These are phyloP conservation scores for Crenichthys baileyi DNA, from an alignment of 2,797 vertebrate species.

Conservation along the genomic window DNA sequence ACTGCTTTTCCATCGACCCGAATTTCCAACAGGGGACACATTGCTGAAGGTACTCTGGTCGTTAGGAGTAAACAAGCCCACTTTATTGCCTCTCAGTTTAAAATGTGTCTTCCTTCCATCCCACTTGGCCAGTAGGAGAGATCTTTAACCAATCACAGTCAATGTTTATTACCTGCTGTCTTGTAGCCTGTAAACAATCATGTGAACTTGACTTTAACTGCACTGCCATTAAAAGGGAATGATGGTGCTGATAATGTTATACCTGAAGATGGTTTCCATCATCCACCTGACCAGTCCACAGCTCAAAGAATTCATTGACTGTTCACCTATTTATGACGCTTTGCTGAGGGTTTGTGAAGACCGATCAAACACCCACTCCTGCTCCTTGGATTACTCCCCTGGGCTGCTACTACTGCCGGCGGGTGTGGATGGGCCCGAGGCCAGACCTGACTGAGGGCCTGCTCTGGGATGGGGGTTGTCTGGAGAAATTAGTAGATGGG, in stretches of 20 bases:
- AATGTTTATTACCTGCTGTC: slow-evolving; percentile 54
- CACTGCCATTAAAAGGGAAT: background rate
- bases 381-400: no score
- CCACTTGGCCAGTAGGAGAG: slow-evolving; percentile 61
- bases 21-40: slow-evolving; percentile 75
- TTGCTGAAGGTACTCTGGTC: slow-evolving; percentile 70
- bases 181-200: slow-evolving; percentile 63
- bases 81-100: slow-evolving; percentile 76
- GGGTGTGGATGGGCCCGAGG: no score
- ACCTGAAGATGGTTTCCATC: background rate
- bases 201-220: slow-evolving; percentile 43
- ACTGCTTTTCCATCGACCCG: slow-evolving; percentile 74
- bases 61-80: slow-evolving; percentile 72
- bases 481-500: no score
- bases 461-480: no score
- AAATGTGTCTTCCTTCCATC: slow-evolving; percentile 68
- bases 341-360: no score
- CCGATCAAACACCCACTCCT: no score
- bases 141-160: slow-evolving; percentile 65
- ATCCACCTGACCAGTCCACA: background rate
- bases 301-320: background rate
- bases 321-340: background rate
- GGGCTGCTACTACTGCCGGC: no score
- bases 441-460: no score
- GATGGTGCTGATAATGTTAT: background rate